phyloP scores from a whole-genome alignment of 2,888 invertebrate genomes.

The Malachius bipustulatus region DNA sequence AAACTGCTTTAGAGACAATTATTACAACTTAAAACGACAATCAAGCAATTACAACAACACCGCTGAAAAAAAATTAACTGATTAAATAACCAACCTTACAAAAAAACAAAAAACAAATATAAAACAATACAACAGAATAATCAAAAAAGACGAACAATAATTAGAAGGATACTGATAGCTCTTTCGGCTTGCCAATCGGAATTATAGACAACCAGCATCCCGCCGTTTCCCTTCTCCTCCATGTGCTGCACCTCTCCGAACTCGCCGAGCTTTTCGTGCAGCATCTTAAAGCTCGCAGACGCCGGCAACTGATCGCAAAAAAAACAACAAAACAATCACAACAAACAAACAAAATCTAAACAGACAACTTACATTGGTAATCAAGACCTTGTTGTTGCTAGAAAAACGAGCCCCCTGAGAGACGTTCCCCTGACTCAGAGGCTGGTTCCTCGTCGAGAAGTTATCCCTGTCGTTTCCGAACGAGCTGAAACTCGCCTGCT shows the following conservation, averaged over 20 bases:
- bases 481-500: no score
- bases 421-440: neutral
- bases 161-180: conserved; percentile 80
- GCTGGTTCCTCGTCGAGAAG: neutral
- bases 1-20: no score
- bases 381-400: conserved; percentile 1
- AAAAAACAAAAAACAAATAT: neutral
- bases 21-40: no score
- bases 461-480: neutral
- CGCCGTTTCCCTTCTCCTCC: conserved; percentile 82
- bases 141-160: neutral
- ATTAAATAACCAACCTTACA: no score
- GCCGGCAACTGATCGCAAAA: conserved; percentile 52
- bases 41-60: no score
- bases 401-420: neutral
- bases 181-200: conserved; percentile 83
- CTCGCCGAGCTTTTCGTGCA: conserved; percentile 85
- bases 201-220: conserved; percentile 79
- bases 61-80: no score
- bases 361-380: neutral
- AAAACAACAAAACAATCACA: neutral
- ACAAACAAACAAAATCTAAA: no score
- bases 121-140: neutral
- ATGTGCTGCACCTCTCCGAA: conserved; percentile 91
- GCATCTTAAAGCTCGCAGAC: conserved; percentile 84